Evolutionary conservation across 2,113 vertebrate species (phyloP), one percentile per base, ranked within the genome.

Genomic region (Lycaon pictus): DNA sequence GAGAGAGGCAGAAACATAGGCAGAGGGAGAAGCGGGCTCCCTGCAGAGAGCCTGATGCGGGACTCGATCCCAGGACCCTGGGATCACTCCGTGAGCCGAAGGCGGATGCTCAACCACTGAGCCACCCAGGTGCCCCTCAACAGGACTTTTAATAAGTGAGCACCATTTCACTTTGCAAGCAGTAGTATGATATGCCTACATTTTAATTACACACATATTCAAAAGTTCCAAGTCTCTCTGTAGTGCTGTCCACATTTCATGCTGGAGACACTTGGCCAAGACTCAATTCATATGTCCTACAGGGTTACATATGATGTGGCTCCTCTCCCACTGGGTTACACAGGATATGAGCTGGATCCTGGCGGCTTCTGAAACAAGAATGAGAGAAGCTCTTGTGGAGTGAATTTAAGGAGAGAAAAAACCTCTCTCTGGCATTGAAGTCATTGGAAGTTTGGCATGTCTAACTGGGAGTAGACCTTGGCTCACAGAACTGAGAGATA

Each of bases 311-410:
- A 77, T 90, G 97, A 95, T 97, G 96, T 98, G 97, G 97, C 94
- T 92, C 62, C 91, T 95, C 93, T 98, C 98, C 97, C 94, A 91
- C 96, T 98, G 98, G 88, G 95, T 94, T 97, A 74, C 91, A 95
- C 97, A 97, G 97, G 97, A 98, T 98, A 97, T 97, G 97, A 98
- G 97, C 95, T 97, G 94, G 95, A 92, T 88, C 74, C 97, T 98
- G 97, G 97, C 85, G 58, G 89, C 93, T 96, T 97, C 97, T 96
- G 90, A 97, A 97, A 90, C 74, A 95, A 96, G 93, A 96, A 93
- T 98, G 93, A 98, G 96, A 94, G 94, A 97, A 81, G 69, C 71
- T 97, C 96, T 98, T 97, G 92, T 97, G 96, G 48, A 90, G 81
- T 85, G 51, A 81, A 95, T 95, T 96, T 96, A 96, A 97, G 88